Evolutionary conservation across 2,797 vertebrate species (phyloP), one percentile per base, ranked within the genome.

Genomic region (Thunnus albacares): DNA sequence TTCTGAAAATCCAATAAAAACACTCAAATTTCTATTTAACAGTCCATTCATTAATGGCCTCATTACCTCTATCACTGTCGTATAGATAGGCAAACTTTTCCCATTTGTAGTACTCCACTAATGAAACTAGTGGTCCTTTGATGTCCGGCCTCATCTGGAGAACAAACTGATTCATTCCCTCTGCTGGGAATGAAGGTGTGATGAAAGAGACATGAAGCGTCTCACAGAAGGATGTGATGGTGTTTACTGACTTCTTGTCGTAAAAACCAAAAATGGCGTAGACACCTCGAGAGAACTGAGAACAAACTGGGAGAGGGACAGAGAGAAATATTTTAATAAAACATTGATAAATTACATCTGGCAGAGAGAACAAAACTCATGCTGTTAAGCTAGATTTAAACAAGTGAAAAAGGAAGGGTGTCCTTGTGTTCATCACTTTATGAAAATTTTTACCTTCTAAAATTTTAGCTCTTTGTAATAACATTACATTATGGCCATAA

Each of bases 251-350:
- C 95, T 99, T 99, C 96, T 99, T 99, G 93, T 99, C 98, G 17
- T 99, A 99, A 95, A 99, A 99, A 89, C 98, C 98, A 91, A 99
- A 99, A 92, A 99, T 99, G 89, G 98, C 98, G 82, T 98, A 99
- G 77, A 99, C 98, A 56, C 98, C 98, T 92, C 98, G 97, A 81
- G 97, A 99, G 94, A 99, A 99, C 95, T 99, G 98, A 79, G 98
- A 99, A 90, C 98, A 99, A 92, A 99, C 98, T 99, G 81, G 20
- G 22, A 68, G 20, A 60, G 14, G 35, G 51, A 71, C 15, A 55
- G 26, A 43, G 56, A 78, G 24, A 51, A 51, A 9, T 18, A 12
- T 53, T 6, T 73, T 9, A 17, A 30, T 3, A 7, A 35, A 51
- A 20, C 10, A 11, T 28, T 30, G 8, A 75, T 51, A 6, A 5